Percentiles rank a stretch among this genome's conserved stretches.
Conservation (phyloP, 2,797 vertebrate genomes). For the Oreonectes daqikongensis region DNA sequence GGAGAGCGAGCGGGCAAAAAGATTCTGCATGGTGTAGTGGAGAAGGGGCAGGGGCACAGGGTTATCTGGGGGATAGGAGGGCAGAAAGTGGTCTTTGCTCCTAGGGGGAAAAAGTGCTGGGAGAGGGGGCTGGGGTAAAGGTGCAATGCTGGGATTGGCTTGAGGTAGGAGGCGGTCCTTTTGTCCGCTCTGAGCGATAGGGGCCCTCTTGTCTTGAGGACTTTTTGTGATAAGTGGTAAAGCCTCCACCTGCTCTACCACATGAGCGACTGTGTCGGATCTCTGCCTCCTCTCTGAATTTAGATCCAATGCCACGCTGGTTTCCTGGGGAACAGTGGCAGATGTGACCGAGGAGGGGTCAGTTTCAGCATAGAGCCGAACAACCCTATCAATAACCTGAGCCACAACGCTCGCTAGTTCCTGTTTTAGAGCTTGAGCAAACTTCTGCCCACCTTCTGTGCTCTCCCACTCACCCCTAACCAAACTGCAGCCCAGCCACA, state of each 20-base stretch:
- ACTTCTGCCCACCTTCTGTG: conserved; percentile 71
- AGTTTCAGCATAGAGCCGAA: conserved; percentile 75
- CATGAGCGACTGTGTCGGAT: conserved; percentile 19
- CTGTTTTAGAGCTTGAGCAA: conserved; percentile 78
- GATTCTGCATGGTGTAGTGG: conserved; percentile 83
- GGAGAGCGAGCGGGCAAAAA: conserved; percentile 77
- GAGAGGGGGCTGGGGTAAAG: conserved; percentile 69
- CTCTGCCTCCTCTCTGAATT: conserved; percentile 42
- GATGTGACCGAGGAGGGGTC: conserved; percentile 62
- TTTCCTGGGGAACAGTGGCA: conserved; percentile 54
- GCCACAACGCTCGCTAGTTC: conserved; percentile 79
- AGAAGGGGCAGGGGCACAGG: conserved; percentile 73
- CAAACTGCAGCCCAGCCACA: conserved; percentile 76
- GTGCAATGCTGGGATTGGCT: conserved; percentile 69
- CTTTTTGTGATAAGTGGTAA: conserved; percentile 60
- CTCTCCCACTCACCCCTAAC: conserved; percentile 73
- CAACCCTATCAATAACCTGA: conserved; percentile 80
- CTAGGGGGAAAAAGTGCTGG: conserved; percentile 68
- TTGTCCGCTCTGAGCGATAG: conserved; percentile 53
- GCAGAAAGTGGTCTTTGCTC: conserved; percentile 71
- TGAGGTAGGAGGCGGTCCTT: conserved; percentile 66
- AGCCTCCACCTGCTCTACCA: conserved; percentile 54
- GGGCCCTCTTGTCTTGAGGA: conserved; percentile 54
- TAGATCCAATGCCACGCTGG: conserved; percentile 32
- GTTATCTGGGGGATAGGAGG: conserved; percentile 64